A percentile compares a stretch with the other conserved stretches of the same genome.
These are phyloP conservation scores for Betta splendens DNA, from an alignment of 2,797 vertebrate genomes.

Conservation along the genomic window DNA sequence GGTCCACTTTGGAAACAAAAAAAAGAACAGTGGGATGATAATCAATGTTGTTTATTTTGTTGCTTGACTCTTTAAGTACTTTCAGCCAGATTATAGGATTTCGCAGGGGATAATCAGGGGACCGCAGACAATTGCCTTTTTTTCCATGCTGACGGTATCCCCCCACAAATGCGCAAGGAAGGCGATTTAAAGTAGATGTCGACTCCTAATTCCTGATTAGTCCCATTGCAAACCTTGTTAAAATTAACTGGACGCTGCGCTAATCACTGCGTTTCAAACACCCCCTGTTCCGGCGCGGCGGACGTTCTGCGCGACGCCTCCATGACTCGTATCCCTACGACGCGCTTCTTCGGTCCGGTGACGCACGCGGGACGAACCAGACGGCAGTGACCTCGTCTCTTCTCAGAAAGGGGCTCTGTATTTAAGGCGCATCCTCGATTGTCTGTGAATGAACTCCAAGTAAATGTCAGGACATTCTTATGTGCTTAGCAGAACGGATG, in stretches of 20 bases:
- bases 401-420: not conserved
- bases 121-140: constrained; percentile 88
- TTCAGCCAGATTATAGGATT: constrained; percentile 89
- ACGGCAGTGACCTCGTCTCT: constrained; percentile 40
- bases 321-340: constrained; percentile 51
- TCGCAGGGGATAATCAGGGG: constrained; percentile 86
- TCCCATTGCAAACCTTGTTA: constrained; percentile 82
- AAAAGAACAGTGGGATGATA: constrained; percentile 87
- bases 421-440: constrained; percentile 2
- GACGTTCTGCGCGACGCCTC: constrained; percentile 36
- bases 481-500: not conserved
- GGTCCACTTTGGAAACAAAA: constrained; percentile 59
- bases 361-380: too few species aligned
- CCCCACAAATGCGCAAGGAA: constrained; percentile 74
- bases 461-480: constrained; percentile 4
- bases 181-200: constrained; percentile 83
- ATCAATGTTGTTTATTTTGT: constrained; percentile 92
- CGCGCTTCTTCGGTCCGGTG: constrained; percentile 38
- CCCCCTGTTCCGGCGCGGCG: constrained; percentile 39
- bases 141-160: constrained; percentile 84
- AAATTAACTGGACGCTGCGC: constrained; percentile 85
- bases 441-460: constrained; percentile 5
- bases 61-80: constrained; percentile 90
- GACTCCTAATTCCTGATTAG: constrained; percentile 89
- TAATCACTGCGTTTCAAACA: constrained; percentile 81